These are phyloP conservation scores for Enteromius trimaculatus DNA, from an alignment of 2,797 vertebrate species.

Conservation along the genomic window DNA sequence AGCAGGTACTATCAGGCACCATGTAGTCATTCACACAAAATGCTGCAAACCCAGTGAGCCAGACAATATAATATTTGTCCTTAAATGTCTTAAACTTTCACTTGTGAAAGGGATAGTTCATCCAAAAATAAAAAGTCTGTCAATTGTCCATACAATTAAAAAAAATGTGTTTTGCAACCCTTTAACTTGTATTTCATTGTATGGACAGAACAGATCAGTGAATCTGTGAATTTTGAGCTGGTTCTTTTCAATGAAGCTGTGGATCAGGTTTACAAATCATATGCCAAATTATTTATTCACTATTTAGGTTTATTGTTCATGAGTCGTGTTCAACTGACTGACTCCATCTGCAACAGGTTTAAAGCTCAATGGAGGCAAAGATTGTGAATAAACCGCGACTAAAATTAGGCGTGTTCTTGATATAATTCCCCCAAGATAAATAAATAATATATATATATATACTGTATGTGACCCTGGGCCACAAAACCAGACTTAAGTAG, in stretches of 20 bases:
- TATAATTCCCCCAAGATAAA: neutral
- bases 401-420: neutral
- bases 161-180: neutral
- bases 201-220: neutral
- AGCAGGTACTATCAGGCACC: conserved; percentile 12
- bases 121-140: neutral
- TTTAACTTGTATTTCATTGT: neutral
- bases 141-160: neutral
- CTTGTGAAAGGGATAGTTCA: neutral
- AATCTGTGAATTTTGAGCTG: neutral
- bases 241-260: neutral
- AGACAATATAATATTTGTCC: conserved; percentile 12
- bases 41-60: conserved; percentile 7
- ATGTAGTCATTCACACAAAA: conserved; percentile 18
- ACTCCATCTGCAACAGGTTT: neutral
- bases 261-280: neutral
- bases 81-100: neutral
- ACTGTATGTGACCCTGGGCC: no score
- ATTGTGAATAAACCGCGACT: neutral
- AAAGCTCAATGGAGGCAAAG: neutral
- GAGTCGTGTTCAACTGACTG: neutral
- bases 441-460: no score
- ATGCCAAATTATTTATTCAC: neutral
- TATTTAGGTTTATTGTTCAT: neutral
- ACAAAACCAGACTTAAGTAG: no score